Conservation (phyloP, 2,797 vertebrate genomes). For the Lateolabrax maculatus region DNA sequence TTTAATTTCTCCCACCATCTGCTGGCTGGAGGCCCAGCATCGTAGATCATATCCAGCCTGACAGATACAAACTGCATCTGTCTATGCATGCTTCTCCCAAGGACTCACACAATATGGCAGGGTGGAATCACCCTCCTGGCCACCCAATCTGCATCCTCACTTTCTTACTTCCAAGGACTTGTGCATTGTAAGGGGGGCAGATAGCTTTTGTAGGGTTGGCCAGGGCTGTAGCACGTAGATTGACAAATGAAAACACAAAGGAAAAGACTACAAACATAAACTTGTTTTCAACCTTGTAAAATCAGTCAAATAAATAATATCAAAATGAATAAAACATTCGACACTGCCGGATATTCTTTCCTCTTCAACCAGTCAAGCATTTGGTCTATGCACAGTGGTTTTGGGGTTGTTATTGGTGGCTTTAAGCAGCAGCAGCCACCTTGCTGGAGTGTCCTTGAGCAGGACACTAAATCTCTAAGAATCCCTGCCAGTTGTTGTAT, state of each 20-base stretch:
- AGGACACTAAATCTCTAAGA: neutral
- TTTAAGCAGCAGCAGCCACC: conserved; percentile 3
- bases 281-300: conserved; percentile 10
- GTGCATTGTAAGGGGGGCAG: conserved; percentile 26
- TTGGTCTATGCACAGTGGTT: neutral
- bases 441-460: conserved; percentile 25
- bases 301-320: neutral
- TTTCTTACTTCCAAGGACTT: conserved; percentile 71
- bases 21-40: conserved; percentile 83
- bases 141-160: conserved; percentile 73
- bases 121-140: conserved; percentile 73
- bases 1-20: conserved; percentile 88
- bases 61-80: conserved; percentile 87
- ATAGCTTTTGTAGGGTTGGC: conserved; percentile 24
- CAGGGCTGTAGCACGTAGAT: neutral
- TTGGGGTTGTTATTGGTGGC: neutral
- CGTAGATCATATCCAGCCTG: conserved; percentile 83
- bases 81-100: conserved; percentile 82
- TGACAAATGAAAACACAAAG: neutral
- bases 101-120: conserved; percentile 83
- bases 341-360: neutral
- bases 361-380: neutral
- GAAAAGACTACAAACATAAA: neutral
- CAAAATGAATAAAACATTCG: neutral
- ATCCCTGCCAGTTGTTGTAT: conserved; percentile 4